Base-by-base conservation (phyloP, 1,140 invertebrate species). In the Apolygus lucorum region DNA sequence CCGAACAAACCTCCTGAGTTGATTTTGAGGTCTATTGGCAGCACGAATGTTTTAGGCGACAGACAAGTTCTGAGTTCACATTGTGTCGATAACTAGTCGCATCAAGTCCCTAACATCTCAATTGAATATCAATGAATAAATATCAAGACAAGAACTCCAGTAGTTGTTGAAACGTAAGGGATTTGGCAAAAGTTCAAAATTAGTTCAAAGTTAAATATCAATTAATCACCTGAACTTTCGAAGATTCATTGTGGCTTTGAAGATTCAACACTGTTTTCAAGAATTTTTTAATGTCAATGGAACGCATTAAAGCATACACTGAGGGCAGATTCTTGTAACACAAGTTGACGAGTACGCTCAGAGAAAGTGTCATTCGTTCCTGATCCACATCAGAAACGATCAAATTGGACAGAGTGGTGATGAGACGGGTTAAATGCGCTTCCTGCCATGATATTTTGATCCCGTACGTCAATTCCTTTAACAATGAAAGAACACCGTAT, bases 391-490 rank as follows among this genome's bases (percentile, higher is more conserved):
- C 81, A 24, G 82, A 78, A n/a, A 76, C 78, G 68, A 87, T 82
- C 84, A 84, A 88, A 28, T 83, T 81, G 0, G 83, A 83, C 22
- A 89, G 74, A 17, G 81, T 83, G 17, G 82, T 81, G 76, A 90
- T 84, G 42, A 89, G 78, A 71, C 82, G 80, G 1, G 82, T 76
- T 29, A 89, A 78, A 74, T 88, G 84, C 1, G 86, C 84, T 73
- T 89, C 86, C 76, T 87, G 86, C 86, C 87, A 88, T 1, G 82
- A 84, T 52, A 89, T 86, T 78, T 85, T 86, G 8, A 88, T 85
- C 1, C 86, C 87, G 74, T 87, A 87, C 17, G 87, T 87, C 69
- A 90, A 80, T 73, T 88, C 85, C 82, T 88, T 78, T 1, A 84
- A 74, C 34, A 34, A 70, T 66, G 52, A 1, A 2, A n/a, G n/a